Evolutionary conservation across 2,797 vertebrate genomes (phyloP), one percentile per base, ranked within the genome.

Genomic region (Melanogrammus aeglefinus): DNA sequence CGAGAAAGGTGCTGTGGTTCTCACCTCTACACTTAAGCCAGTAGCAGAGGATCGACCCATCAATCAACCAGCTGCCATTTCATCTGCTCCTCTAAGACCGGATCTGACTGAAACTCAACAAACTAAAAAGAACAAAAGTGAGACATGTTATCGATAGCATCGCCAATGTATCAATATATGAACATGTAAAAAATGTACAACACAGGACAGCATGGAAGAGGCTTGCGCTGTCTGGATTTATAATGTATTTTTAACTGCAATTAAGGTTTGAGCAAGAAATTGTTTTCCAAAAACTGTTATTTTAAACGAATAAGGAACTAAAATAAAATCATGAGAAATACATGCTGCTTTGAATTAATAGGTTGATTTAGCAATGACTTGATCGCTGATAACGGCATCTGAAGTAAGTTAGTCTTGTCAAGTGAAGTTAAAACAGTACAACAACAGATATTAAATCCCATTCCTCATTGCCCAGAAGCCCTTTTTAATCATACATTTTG

Each of bases 391-490:
- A 57, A 18, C 51, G 51, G 51, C 51, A 57, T 7, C 14, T n/a
- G 21, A 57, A 57, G 51, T 57, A 21, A 57, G 51, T n/a, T n/a
- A 57, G 51, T n/a, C 51, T 6, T 21, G 51, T 57, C 21, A n/a
- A 57, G 21, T 57, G 8, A 57, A 57, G 51, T 57, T n/a, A n/a
- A 57, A 57, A 70, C 24, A 69, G 29, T 69, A 29, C n/a, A 27
- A 70, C 51, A 85, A 89, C 83, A 90, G 82, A 89, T 86, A 84
- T 89, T 77, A 86, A 85, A 88, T 89, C 78, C 84, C 82, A 89
- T 80, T 89, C 79, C 90, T 90, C 88, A 86, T 87, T 89, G 84
- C 86, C 77, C 33, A 77, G 39, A 72, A 79, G 72, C 81, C 84
- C 81, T 79, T 82, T 84, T 83, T 87, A 86, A 90, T 88, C 86